phyloP scores from a whole-genome alignment of 2,797 vertebrate species.

The Hirundo rustica region DNA sequence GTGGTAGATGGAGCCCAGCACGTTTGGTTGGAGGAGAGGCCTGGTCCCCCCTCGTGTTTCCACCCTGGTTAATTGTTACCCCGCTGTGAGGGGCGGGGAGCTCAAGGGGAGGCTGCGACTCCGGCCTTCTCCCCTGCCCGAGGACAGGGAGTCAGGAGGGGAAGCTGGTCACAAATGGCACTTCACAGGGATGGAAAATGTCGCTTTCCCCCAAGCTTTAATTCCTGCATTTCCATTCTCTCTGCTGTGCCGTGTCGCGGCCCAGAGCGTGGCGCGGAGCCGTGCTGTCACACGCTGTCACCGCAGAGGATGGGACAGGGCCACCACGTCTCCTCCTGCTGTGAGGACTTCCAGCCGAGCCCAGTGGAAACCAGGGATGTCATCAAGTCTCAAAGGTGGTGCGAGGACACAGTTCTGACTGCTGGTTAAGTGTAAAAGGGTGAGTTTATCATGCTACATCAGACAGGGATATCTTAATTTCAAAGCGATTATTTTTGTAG shows the following conservation, averaged over 20 bases:
- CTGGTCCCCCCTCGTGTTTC: accelerated
- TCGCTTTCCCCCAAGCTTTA: not conserved
- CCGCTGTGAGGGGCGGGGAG: not conserved
- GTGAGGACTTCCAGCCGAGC: not conserved
- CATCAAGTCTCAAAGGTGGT: not conserved
- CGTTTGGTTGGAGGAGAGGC: not conserved
- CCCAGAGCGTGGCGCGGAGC: not conserved
- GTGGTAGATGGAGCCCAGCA: not conserved
- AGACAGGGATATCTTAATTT: not conserved
- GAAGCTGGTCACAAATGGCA: not conserved
- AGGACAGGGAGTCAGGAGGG: not conserved
- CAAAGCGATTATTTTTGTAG: not conserved
- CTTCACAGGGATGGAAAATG: not conserved
- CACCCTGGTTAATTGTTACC: too few relatives aligned
- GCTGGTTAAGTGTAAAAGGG: not conserved
- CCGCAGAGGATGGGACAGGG: not conserved
- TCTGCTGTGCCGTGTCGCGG: accelerated
- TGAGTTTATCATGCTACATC: not conserved
- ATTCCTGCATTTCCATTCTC: not conserved
- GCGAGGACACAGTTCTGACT: not conserved
- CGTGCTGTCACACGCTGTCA: not conserved
- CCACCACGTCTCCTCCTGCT: not conserved
- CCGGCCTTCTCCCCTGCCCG: not conserved
- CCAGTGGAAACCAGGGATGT: not conserved
- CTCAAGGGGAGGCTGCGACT: too few relatives aligned